Conservation (phyloP, 2,113 vertebrate genomes). For the Pluvialis apricaria region DNA sequence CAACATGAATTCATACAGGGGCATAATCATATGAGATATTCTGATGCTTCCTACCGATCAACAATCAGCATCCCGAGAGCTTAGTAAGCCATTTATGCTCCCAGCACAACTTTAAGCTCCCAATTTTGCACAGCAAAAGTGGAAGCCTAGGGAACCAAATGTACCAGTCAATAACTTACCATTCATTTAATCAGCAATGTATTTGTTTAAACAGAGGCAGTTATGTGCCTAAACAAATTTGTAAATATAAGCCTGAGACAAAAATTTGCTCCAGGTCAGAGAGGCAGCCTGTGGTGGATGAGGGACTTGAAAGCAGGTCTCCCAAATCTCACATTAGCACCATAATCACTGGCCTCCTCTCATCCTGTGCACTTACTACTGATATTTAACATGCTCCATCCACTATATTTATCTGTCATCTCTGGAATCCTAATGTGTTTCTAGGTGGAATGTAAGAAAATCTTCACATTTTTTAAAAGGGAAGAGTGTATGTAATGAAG, state of each 20-base stretch:
- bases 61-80: background rate
- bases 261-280: background rate
- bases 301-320: conserved; percentile 16
- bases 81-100: background rate
- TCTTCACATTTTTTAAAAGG: background rate
- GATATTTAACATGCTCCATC: background rate
- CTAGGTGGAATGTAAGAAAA: conserved; percentile 29
- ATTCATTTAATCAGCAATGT: background rate
- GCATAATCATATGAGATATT: background rate
- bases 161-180: background rate
- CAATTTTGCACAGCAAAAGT: background rate
- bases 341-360: background rate
- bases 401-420: conserved; percentile 38
- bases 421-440: conserved; percentile 45
- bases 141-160: background rate
- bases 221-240: background rate
- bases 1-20: background rate
- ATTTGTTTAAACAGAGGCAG: conserved; percentile 10
- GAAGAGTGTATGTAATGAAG: background rate
- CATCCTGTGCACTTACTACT: background rate
- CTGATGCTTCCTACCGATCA: background rate
- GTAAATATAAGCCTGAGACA: background rate
- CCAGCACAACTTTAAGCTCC: background rate
- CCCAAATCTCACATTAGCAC: background rate
- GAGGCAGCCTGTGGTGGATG: background rate